Conservation (phyloP, 2,113 vertebrate species). For the Leucoraja erinaceus region DNA sequence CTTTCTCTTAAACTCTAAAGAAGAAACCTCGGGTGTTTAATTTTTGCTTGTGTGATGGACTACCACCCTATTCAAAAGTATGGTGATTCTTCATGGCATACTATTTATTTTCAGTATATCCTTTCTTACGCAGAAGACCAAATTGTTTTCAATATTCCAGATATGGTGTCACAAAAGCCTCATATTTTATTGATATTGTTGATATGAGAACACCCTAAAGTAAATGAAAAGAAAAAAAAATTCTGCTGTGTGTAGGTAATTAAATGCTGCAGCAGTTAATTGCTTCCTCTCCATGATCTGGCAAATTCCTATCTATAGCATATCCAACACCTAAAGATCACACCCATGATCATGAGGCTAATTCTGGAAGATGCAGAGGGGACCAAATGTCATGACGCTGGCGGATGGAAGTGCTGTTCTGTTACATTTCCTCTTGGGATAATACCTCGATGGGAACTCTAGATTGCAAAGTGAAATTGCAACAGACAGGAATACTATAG, state of each 20-base stretch:
- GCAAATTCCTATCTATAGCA: neutral
- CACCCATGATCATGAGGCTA: neutral
- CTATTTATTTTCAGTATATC: too few species aligned
- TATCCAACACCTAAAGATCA: neutral
- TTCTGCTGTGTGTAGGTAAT: too few species aligned
- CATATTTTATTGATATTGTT: too few species aligned
- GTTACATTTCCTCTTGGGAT: neutral
- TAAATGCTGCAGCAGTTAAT: neutral
- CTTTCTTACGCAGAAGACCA: too few species aligned
- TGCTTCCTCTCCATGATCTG: neutral
- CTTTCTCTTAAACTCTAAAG: too few species aligned
- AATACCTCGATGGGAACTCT: neutral
- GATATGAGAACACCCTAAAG: too few species aligned
- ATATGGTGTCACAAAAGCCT: too few species aligned
- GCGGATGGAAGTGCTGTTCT: neutral
- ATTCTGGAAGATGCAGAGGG: neutral
- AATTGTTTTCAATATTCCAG: too few species aligned
- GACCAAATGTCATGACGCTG: neutral
- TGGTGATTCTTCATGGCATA: too few species aligned
- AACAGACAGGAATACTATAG: neutral
- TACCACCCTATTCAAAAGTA: too few species aligned
- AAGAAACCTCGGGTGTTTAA: too few species aligned
- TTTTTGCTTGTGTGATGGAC: too few species aligned
- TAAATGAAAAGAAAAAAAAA: neutral
- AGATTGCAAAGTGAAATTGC: neutral